Evolutionary conservation across 2,113 vertebrate species (phyloP).

Genomic region (Lycocorax pyrrhopterus): DNA sequence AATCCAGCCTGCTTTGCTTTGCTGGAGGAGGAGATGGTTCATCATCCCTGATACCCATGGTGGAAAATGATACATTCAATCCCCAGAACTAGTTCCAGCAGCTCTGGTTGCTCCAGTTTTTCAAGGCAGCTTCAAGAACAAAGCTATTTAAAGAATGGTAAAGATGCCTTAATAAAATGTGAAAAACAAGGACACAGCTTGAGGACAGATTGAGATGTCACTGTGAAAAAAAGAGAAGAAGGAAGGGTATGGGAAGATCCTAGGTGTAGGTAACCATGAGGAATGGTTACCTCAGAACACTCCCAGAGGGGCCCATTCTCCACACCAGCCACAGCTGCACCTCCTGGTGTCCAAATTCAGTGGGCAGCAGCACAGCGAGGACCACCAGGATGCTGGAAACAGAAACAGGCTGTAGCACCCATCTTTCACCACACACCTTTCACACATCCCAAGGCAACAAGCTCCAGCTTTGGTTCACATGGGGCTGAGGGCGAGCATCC

Average conservation of each 20-base stretch:
- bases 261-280: rapidly evolving
- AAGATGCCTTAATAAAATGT: not conserved
- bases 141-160: not conserved
- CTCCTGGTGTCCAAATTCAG: not conserved
- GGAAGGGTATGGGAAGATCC: not conserved
- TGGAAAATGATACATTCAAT: not conserved
- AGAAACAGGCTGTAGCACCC: not conserved
- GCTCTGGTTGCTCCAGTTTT: not conserved
- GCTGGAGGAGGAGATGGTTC: not conserved
- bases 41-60: not conserved
- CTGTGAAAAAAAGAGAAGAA: not conserved
- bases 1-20: not conserved
- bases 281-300: not conserved
- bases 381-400: not conserved
- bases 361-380: rapidly evolving
- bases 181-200: not conserved
- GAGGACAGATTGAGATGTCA: not conserved
- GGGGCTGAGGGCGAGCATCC: not conserved
- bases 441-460: not conserved
- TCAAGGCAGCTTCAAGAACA: slow-evolving; percentile 14
- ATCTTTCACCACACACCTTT: not conserved
- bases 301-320: not conserved
- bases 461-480: not conserved
- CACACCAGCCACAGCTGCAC: not conserved
- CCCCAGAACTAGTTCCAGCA: not conserved